Conservation (phyloP, 2,797 vertebrate genomes). For the Chelonia mydas region DNA sequence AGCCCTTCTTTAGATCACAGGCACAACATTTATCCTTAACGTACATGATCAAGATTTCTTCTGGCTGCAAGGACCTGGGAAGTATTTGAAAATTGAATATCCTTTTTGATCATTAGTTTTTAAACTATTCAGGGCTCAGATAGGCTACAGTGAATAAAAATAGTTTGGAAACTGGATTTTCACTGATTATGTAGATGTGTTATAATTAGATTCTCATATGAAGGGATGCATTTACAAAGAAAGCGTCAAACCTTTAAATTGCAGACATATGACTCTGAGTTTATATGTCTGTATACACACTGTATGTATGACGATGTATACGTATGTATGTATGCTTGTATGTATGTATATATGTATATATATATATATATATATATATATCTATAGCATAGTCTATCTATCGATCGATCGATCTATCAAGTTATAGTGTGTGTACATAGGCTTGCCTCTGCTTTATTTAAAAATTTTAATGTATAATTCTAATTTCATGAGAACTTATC, state of each 20-base stretch:
- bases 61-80: neutral
- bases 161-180: slow-evolving; percentile 5
- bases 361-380: neutral
- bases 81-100: neutral
- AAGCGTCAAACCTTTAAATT: neutral
- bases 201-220: neutral
- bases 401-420: neutral
- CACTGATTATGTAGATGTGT: neutral
- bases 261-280: slow-evolving; percentile 29
- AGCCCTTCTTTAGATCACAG: neutral
- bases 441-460: neutral
- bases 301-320: neutral
- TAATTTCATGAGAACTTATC: neutral
- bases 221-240: neutral
- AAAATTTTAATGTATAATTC: neutral
- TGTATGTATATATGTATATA: neutral
- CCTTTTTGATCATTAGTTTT: too few relatives aligned
- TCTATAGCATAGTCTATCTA: neutral
- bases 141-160: neutral
- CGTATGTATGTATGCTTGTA: neutral
- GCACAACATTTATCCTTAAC: neutral
- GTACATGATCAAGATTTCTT: neutral
- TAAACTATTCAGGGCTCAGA: neutral
- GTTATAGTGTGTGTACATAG: neutral
- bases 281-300: neutral